Evolutionary conservation across 2,888 invertebrate species (phyloP).

Genomic region (Melinaea menophilus): DNA sequence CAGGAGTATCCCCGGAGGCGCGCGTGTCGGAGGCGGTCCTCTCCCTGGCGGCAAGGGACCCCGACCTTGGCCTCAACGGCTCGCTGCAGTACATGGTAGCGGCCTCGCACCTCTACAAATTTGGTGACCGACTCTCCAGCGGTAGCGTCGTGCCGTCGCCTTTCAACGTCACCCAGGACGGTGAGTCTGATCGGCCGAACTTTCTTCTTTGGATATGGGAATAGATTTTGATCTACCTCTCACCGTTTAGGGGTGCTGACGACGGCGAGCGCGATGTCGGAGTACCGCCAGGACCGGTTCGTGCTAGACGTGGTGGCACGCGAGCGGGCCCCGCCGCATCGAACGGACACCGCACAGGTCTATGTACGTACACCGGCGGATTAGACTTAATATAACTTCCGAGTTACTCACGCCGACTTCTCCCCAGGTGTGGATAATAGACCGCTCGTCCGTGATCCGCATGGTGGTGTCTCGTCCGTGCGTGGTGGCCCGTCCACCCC

Average conservation of each 20-base stretch:
- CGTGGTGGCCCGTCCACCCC: constrained; percentile 83
- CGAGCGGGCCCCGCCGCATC: constrained; percentile 87
- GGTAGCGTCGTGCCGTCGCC: constrained; percentile 94
- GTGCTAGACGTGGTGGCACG: constrained; percentile 90
- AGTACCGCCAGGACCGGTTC: constrained; percentile 93
- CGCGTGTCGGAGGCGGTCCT: constrained; percentile 85
- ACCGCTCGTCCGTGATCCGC: constrained; percentile 88
- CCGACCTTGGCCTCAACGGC: constrained; percentile 90
- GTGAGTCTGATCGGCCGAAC: constrained; percentile 54
- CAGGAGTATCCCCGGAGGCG: constrained; percentile 87
- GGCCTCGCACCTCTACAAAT: constrained; percentile 89
- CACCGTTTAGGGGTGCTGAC: constrained; percentile 68
- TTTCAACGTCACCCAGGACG: constrained; percentile 86
- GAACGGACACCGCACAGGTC: constrained; percentile 86
- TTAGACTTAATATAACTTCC: neutral
- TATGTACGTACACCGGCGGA: constrained; percentile 78
- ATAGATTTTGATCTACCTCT: neutral
- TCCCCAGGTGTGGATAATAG: constrained; percentile 91
- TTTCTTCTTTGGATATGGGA: neutral
- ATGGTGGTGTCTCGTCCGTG: constrained; percentile 91
- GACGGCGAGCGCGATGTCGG: constrained; percentile 90
- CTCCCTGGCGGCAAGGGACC: constrained; percentile 88
- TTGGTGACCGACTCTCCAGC: constrained; percentile 84
- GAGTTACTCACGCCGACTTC: neutral
- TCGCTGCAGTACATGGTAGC: constrained; percentile 88